Percentiles rank a stretch among this genome's conserved stretches.
Conservation (phyloP, 2,113 vertebrate genomes). For the Fulmarus glacialis region DNA sequence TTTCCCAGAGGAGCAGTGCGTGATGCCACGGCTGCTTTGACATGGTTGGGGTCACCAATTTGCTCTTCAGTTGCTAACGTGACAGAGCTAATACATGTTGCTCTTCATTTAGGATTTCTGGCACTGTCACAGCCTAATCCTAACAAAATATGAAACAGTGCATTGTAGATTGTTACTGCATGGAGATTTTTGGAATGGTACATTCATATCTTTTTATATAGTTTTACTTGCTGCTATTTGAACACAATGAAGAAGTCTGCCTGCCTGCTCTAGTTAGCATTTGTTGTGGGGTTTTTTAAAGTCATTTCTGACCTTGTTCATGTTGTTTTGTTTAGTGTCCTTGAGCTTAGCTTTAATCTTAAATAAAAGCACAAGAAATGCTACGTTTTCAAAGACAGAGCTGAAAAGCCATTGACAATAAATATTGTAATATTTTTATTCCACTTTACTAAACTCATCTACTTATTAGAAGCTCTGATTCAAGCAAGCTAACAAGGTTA, state of each 20-base stretch:
- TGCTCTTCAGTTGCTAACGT: background rate
- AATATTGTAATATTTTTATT: conserved; percentile 68
- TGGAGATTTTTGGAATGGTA: background rate
- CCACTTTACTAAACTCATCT: conserved; percentile 51
- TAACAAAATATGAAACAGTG: background rate
- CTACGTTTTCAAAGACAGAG: conserved; percentile 38
- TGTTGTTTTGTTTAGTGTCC: conserved; percentile 76
- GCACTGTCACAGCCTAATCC: background rate
- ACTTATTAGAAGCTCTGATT: conserved; percentile 67
- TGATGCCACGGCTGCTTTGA: background rate
- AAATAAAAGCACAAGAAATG: conserved; percentile 74
- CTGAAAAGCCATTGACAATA: conserved; percentile 62
- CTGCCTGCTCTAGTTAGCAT: conserved; percentile 25
- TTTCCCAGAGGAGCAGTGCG: background rate
- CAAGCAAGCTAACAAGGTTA: conserved; percentile 72
- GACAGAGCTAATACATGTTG: background rate
- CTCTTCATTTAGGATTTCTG: background rate
- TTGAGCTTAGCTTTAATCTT: conserved; percentile 79
- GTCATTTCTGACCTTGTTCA: conserved; percentile 77
- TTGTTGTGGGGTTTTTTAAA: conserved; percentile 29
- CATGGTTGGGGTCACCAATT: background rate
- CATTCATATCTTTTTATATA: background rate
- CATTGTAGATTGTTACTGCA: background rate
- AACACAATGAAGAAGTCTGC: conserved; percentile 30
- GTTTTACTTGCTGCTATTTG: conserved; percentile 18